These are phyloP conservation scores for Theristicus caerulescens DNA, from an alignment of 2,113 vertebrate species.

Conservation along the genomic window DNA sequence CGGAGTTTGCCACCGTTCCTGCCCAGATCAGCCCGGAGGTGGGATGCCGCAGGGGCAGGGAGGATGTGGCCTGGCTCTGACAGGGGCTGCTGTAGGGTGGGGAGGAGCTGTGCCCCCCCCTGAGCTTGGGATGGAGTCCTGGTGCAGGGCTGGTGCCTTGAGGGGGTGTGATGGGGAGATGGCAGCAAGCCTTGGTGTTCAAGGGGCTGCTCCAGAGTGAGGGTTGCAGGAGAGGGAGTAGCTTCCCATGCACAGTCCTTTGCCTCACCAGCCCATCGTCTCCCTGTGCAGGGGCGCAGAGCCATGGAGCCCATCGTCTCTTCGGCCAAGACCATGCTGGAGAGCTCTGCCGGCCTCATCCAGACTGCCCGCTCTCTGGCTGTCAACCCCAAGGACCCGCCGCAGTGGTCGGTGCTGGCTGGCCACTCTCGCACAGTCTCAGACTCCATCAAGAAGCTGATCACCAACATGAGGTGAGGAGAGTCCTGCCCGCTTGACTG, in stretches of 20 bases:
- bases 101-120: neutral
- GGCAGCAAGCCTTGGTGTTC: neutral
- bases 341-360: constrained; percentile 93
- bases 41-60: neutral
- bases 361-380: constrained; percentile 93
- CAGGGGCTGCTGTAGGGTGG: neutral
- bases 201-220: neutral
- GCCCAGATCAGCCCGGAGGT: constrained; percentile 96
- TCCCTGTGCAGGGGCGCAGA: constrained; percentile 81
- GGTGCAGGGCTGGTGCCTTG: neutral
- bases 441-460: constrained; percentile 97
- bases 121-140: neutral
- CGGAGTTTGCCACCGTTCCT: constrained; percentile 92
- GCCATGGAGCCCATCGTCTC: constrained; percentile 93
- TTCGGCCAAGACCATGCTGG: constrained; percentile 92
- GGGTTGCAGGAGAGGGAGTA: neutral
- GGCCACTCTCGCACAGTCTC: constrained; percentile 95
- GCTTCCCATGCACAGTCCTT: neutral
- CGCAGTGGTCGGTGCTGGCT: constrained; percentile 93
- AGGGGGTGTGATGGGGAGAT: neutral
- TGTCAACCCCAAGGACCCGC: constrained; percentile 95
- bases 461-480: constrained; percentile 94
- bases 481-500: neutral
- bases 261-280: neutral
- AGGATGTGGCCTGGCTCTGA: neutral